A percentile compares a stretch with the other conserved stretches of the same genome.
Evolutionary conservation across 2,113 vertebrate genomes (phyloP).

Genomic region (Calypte anna): DNA sequence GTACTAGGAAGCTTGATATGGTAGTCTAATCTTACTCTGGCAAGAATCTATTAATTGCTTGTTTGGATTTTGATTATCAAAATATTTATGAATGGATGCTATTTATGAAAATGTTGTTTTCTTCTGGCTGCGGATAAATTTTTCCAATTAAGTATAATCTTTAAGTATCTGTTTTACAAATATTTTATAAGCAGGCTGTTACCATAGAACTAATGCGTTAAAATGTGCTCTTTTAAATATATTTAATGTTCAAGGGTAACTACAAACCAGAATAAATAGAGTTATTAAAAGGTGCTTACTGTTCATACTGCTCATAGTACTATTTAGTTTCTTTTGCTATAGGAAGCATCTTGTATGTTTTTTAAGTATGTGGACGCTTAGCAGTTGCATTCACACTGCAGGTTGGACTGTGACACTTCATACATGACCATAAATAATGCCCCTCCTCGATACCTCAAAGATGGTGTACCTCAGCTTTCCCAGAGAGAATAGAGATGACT

Average conservation of each 20-base stretch:
- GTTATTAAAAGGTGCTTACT: slow-evolving; percentile 26
- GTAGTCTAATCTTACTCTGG: slow-evolving; percentile 61
- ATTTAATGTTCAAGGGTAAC: slow-evolving; percentile 51
- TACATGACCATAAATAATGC: slow-evolving; percentile 62
- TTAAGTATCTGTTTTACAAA: slow-evolving; percentile 61
- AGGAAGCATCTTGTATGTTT: slow-evolving; percentile 54
- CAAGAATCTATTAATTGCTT: slow-evolving; percentile 64
- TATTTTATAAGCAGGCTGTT: slow-evolving; percentile 60
- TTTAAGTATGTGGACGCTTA: slow-evolving; percentile 49
- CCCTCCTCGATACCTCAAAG: background rate
- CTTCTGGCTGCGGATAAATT: slow-evolving; percentile 50
- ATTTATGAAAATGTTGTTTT: slow-evolving; percentile 42
- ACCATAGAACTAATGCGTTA: slow-evolving; percentile 33
- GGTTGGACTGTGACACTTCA: slow-evolving; percentile 65
- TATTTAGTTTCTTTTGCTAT: slow-evolving; percentile 54
- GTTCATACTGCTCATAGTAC: slow-evolving; percentile 36
- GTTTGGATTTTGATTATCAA: slow-evolving; percentile 61
- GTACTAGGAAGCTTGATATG: slow-evolving; percentile 44
- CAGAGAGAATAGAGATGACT: slow-evolving; percentile 33
- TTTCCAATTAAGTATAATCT: slow-evolving; percentile 59
- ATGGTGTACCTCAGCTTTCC: slow-evolving; percentile 26
- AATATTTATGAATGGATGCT: slow-evolving; percentile 60
- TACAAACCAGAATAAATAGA: slow-evolving; percentile 31
- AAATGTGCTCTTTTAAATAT: slow-evolving; percentile 35
- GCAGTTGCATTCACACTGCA: slow-evolving; percentile 69